Evolutionary conservation across 2,113 vertebrate species (phyloP).

Genomic region (Pavo muticus): DNA sequence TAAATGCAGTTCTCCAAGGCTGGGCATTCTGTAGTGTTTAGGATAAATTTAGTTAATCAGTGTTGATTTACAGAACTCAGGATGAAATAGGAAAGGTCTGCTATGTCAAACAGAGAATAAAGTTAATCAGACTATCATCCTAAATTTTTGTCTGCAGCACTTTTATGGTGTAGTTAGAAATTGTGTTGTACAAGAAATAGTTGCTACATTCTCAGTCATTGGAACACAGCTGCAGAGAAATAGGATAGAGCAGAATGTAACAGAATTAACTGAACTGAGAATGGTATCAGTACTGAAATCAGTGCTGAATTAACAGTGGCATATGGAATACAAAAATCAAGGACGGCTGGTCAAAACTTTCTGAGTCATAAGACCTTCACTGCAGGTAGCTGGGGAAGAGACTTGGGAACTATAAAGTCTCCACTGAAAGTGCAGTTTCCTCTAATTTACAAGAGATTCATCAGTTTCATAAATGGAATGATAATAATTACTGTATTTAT

Average conservation of each 20-base stretch:
- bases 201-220: background rate
- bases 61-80: background rate
- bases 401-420: background rate
- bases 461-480: background rate
- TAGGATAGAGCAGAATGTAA: background rate
- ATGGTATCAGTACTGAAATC: background rate
- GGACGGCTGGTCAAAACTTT: background rate
- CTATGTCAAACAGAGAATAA: background rate
- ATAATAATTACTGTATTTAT: background rate
- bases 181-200: rapidly evolving
- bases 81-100: background rate
- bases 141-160: background rate
- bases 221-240: background rate
- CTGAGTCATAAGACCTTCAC: background rate
- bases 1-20: background rate
- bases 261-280: background rate
- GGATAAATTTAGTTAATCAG: background rate
- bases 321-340: background rate
- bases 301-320: background rate
- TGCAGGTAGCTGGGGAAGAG: background rate
- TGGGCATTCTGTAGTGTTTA: background rate
- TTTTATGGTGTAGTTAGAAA: background rate
- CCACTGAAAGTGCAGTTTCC: background rate
- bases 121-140: background rate
- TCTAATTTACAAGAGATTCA: background rate